phyloP scores from a whole-genome alignment of 2,797 vertebrate genomes.

The Phylloscopus collybita region DNA sequence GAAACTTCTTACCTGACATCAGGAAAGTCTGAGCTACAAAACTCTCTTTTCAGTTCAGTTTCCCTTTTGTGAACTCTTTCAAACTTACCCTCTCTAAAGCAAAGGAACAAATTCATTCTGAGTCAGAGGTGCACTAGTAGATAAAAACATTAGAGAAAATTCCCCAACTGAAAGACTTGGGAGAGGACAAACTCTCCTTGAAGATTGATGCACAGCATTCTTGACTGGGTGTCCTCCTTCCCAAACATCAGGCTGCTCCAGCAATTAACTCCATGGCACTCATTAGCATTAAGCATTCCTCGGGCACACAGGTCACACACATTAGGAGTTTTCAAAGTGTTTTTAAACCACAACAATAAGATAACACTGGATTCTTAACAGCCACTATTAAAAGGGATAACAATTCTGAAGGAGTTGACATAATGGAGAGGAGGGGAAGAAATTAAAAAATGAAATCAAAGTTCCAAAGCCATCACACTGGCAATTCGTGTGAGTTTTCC shows the following conservation, averaged over 20 bases:
- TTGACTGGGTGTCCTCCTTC: background rate
- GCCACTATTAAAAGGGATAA: background rate
- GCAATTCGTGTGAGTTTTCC: constrained; percentile 13
- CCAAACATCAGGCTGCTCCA: background rate
- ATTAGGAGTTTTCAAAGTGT: background rate
- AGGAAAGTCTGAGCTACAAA: background rate
- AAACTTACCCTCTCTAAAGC: background rate
- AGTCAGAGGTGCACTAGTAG: background rate
- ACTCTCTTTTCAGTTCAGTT: background rate
- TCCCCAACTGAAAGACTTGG: background rate
- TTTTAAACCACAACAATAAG: background rate
- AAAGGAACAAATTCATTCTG: background rate
- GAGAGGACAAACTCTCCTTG: background rate
- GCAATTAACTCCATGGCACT: background rate
- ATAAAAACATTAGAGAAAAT: background rate
- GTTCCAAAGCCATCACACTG: constrained; percentile 30
- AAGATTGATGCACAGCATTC: background rate
- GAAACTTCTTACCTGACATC: background rate
- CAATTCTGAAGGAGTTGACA: background rate
- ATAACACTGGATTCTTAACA: background rate
- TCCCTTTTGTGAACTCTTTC: background rate
- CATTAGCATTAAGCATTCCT: background rate
- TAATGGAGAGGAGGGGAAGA: background rate
- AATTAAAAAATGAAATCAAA: background rate
- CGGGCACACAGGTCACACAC: background rate